phyloP scores from a whole-genome alignment of 1,140 invertebrate species.

The Marisa cornuarietis region DNA sequence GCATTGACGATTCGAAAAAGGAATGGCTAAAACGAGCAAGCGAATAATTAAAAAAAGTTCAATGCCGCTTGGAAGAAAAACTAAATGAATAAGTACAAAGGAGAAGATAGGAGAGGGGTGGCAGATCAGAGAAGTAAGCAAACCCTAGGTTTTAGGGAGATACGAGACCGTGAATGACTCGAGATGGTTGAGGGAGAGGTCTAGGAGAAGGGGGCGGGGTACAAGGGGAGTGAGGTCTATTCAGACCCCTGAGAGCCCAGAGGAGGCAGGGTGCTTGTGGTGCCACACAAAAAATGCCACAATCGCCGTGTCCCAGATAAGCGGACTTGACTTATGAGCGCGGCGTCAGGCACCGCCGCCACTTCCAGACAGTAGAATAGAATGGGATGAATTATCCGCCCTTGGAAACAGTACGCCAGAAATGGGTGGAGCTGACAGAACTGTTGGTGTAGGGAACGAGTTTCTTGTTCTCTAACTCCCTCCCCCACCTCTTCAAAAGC shows the following conservation, averaged over 20 bases:
- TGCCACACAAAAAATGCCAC: conserved; percentile 11
- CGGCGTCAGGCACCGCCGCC: not conserved
- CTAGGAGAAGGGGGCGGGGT: not conserved
- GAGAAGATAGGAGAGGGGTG: not conserved
- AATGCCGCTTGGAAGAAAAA: too few species aligned
- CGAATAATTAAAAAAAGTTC: too few species aligned
- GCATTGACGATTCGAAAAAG: too few species aligned
- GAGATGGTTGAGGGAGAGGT: too few species aligned
- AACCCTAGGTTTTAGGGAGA: not conserved
- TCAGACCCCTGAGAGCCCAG: not conserved
- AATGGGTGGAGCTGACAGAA: not conserved
- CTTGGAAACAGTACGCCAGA: not conserved
- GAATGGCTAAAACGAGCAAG: too few species aligned
- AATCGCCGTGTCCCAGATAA: not conserved
- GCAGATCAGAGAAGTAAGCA: not conserved
- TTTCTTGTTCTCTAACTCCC: not conserved
- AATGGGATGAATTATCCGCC: conserved; percentile 11
- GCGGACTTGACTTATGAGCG: conserved; percentile 4
- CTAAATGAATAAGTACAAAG: too few species aligned
- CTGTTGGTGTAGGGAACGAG: not conserved
- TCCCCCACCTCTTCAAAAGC: too few species aligned
- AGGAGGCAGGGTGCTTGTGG: not conserved
- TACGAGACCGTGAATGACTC: not conserved
- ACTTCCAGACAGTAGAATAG: not conserved
- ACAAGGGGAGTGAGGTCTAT: not conserved